Conservation (phyloP, 1,140 invertebrate genomes). For the Brachionus sp. region DNA sequence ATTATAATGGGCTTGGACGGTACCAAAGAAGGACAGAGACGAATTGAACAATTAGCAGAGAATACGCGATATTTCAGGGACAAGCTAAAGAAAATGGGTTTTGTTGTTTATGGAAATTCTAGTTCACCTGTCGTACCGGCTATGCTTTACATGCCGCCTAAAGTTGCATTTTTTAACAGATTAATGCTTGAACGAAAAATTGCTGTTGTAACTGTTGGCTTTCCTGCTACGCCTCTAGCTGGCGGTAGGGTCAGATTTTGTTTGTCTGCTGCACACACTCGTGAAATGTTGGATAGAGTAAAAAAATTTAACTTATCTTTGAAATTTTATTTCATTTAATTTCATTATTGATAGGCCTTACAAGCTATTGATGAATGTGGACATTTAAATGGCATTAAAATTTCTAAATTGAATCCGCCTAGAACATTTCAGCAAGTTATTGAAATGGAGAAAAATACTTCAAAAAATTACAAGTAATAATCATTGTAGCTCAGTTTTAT, state of each 20-base stretch:
- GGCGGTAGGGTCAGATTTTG: slow-evolving; percentile 90
- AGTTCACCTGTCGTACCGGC: slow-evolving; percentile 95
- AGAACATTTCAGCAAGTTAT: background rate
- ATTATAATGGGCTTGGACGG: slow-evolving; percentile 84
- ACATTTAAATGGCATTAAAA: slow-evolving; percentile 52
- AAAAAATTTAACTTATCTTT: slow-evolving; percentile 8
- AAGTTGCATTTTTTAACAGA: slow-evolving; percentile 84
- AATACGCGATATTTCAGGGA: slow-evolving; percentile 84
- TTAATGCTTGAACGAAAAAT: slow-evolving; percentile 75
- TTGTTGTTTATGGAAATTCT: slow-evolving; percentile 91
- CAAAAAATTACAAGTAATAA: slow-evolving; percentile 3
- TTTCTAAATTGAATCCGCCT: slow-evolving; percentile 30
- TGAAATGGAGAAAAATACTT: background rate
- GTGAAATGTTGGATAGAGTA: slow-evolving; percentile 87
- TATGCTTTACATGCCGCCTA: slow-evolving; percentile 85
- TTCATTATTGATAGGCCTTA: slow-evolving; percentile 62
- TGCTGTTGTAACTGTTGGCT: slow-evolving; percentile 90
- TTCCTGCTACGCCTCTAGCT: slow-evolving; percentile 93
- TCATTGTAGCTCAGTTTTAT: background rate
- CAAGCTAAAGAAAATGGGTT: slow-evolving; percentile 80
- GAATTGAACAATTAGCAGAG: slow-evolving; percentile 72
- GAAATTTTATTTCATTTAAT: background rate
- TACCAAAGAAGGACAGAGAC: slow-evolving; percentile 64
- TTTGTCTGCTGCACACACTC: slow-evolving; percentile 88
- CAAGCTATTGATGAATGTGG: slow-evolving; percentile 69